Percentiles rank a stretch among this genome's conserved stretches.
Evolutionary conservation across 2,888 invertebrate species (phyloP).

Genomic region (Marronus borbonicus): DNA sequence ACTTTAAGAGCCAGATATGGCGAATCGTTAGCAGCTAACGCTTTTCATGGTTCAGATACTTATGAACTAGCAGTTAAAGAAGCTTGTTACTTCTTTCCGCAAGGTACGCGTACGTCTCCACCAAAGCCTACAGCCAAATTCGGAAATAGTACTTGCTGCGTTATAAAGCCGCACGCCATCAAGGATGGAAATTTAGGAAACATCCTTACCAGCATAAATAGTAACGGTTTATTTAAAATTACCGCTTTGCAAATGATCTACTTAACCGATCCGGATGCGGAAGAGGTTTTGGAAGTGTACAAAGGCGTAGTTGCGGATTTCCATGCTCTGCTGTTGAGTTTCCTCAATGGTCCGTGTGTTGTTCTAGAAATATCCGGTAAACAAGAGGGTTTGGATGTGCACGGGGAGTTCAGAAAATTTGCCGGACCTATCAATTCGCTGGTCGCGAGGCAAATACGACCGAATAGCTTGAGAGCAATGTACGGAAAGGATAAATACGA

Average conservation of each 20-base stretch:
- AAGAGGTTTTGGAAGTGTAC: conserved; percentile 94
- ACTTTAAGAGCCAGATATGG: conserved; percentile 80
- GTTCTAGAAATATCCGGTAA: conserved; percentile 87
- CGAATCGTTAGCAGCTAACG: conserved; percentile 78
- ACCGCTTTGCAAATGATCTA: conserved; percentile 86
- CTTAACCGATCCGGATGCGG: conserved; percentile 86
- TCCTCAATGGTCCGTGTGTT: conserved; percentile 88
- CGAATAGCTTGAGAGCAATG: conserved; percentile 86
- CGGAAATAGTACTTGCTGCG: conserved; percentile 82
- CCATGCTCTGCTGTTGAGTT: conserved; percentile 87
- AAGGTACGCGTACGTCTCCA: conserved; percentile 58
- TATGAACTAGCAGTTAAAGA: conserved; percentile 73
- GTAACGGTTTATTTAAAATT: conserved; percentile 81
- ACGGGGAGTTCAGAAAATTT: conserved; percentile 84
- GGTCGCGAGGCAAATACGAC: conserved; percentile 87
- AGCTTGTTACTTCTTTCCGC: conserved; percentile 77
- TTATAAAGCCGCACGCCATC: conserved; percentile 93
- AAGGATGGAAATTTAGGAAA: conserved; percentile 81
- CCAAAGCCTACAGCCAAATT: conserved; percentile 73
- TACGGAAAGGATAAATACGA: conserved; percentile 87
- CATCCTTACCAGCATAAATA: conserved; percentile 81
- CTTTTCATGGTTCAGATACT: conserved; percentile 78
- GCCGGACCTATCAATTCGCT: conserved; percentile 95
- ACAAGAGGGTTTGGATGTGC: conserved; percentile 73
- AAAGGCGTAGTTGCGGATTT: conserved; percentile 87